phyloP scores from a whole-genome alignment of 2,888 invertebrate genomes.

The Galeopsomyia nigrocyanea region DNA sequence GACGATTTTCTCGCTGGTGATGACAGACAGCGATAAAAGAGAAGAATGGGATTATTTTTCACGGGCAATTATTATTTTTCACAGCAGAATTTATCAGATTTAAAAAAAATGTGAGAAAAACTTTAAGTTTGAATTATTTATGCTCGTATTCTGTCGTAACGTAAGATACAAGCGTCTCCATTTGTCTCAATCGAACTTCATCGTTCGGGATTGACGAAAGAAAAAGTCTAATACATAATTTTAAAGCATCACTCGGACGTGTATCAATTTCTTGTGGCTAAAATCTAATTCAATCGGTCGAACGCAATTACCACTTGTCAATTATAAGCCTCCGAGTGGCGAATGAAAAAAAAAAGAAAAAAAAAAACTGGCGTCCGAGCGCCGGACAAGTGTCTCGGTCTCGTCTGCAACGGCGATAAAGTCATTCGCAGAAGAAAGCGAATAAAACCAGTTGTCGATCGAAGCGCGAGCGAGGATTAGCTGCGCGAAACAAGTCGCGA shows the following conservation, averaged over 20 bases:
- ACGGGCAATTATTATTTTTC: too few relatives aligned
- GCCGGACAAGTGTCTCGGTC: constrained; percentile 9
- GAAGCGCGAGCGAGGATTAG: too few relatives aligned
- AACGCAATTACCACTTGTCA: constrained; percentile 28
- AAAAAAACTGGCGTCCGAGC: not conserved
- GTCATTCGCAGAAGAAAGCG: constrained; percentile 13
- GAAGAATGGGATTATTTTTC: constrained; percentile 39
- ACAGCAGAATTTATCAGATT: too few relatives aligned
- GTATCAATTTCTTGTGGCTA: not conserved
- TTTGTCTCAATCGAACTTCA: constrained; percentile 19
- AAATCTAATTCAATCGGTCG: constrained; percentile 23
- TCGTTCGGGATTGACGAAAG: not conserved
- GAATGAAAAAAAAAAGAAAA: constrained; percentile 7
- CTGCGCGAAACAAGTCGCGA: too few relatives aligned
- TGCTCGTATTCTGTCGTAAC: too few relatives aligned
- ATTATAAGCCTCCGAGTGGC: constrained; percentile 16
- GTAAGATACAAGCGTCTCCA: not conserved
- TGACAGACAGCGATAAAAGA: constrained; percentile 24
- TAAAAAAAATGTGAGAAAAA: too few relatives aligned
- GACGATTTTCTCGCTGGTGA: constrained; percentile 13
- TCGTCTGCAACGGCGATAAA: constrained; percentile 13
- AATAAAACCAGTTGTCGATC: constrained; percentile 21
- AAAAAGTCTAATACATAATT: constrained; percentile 16
- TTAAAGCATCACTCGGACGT: not conserved
- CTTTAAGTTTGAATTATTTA: not conserved